Percentiles rank a stretch among this genome's conserved stretches.
These are phyloP conservation scores for Aurelia sp. DNA, from an alignment of 30 jellyfish, hydroid and myxozoan genomes.

Conservation along the genomic window DNA sequence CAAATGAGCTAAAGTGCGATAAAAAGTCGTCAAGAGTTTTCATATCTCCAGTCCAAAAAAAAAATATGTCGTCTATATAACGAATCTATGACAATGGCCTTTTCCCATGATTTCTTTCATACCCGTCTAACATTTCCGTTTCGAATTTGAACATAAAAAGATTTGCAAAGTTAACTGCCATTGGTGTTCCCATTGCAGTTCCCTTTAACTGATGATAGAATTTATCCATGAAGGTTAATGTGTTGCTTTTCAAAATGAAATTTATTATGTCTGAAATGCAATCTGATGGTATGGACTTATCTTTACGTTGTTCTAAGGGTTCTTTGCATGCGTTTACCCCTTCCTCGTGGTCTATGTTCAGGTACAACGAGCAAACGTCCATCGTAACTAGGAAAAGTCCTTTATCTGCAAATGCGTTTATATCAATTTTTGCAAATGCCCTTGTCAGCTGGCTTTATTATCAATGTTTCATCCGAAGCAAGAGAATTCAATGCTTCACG, in stretches of 20 bases:
- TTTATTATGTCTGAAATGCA: background rate
- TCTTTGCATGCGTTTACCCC: background rate
- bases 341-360: too few relatives aligned
- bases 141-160: too few relatives aligned
- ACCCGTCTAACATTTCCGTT: background rate
- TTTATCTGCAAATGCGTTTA: too few relatives aligned
- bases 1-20: background rate
- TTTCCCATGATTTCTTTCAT: background rate
- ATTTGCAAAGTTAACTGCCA: background rate
- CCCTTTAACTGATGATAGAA: background rate
- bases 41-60: background rate
- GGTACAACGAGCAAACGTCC: too few relatives aligned
- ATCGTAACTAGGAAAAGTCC: too few relatives aligned
- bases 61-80: slow-evolving; percentile 4
- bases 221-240: background rate
- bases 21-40: background rate
- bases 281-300: background rate
- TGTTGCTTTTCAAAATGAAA: slow-evolving; percentile 7
- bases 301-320: background rate
- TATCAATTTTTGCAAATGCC: too few relatives aligned
- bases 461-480: too few relatives aligned
- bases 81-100: background rate
- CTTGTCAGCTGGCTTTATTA: too few relatives aligned
- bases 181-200: slow-evolving; percentile 8
- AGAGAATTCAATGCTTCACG: too few relatives aligned